Base-by-base conservation (phyloP, 2,113 vertebrate species). In the Limnothrissa miodon region DNA sequence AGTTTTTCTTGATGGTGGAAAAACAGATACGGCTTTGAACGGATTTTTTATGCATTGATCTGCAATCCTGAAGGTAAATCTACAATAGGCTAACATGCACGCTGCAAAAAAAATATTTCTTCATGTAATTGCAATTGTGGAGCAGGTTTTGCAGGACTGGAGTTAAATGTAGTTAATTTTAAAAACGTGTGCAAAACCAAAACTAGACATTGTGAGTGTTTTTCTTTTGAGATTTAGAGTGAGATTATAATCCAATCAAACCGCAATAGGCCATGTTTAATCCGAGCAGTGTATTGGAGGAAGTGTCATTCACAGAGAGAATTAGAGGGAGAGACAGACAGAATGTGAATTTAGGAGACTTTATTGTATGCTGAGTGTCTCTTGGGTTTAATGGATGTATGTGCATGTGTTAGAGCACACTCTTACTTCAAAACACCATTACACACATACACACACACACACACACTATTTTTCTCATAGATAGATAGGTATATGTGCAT, bases 161-260 rank as follows among this genome's bases (percentile, higher is more conserved):
- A 23, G 56, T 59, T 59, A 8, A n/a, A 59, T n/a, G 23, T 10
- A n/a, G 23, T 59, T 23, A 25, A 6, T 51, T 51, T 51, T 17
- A 48, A 48, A 48, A 51, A 51, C 11, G 19, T 53, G 15, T 59
- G 56, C 56, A 59, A 59, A 59, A 25, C 10, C 25, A 70, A 29
- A 70, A 70, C 62, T 33, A 29, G 62, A 2, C 62, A 15, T 4
- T 59, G 56, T 56, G 23, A 4, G 56, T 59, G 62, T 25, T 70
- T 70, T 10, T 0, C 62, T 33, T 33, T 9, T 33, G 29, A 70
- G 62, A 70, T 33, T 70, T 25, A 33, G 62, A 70, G 36, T 84
- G 85, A 83, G 83, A 85, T 86, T 88, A 87, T 93, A 94, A 94
- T 95, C 92, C 92, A 94, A 92, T 94, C 93, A 91, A 83, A 85